These are phyloP conservation scores for Cisticola juncidis DNA, from an alignment of 2,113 vertebrate species.

Conservation along the genomic window DNA sequence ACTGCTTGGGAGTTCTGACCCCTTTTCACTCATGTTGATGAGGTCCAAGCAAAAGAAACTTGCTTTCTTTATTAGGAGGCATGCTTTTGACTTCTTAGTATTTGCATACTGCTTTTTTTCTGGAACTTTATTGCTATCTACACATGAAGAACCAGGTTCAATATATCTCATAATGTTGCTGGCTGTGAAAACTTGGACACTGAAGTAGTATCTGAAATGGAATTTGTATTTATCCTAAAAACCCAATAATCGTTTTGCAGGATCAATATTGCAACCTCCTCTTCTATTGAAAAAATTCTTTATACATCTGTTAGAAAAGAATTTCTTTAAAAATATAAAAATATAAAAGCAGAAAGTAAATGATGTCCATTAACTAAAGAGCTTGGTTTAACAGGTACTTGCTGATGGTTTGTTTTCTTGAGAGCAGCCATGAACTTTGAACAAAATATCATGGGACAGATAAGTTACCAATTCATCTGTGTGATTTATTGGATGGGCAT, in stretches of 20 bases:
- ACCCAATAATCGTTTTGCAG: accelerated
- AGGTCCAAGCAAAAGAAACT: not conserved
- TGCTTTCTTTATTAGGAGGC: not conserved
- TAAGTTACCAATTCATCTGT: not conserved
- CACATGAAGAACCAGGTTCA: not conserved
- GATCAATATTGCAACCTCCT: not conserved
- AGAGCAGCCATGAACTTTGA: not conserved
- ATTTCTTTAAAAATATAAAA: not conserved
- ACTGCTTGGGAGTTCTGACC: not conserved
- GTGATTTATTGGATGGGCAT: not conserved
- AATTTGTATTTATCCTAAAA: not conserved
- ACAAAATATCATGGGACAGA: not conserved
- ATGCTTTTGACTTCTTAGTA: not conserved
- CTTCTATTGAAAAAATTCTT: not conserved
- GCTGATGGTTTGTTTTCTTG: not conserved
- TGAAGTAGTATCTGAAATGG: not conserved
- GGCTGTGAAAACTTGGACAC: not conserved
- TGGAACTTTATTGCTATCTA: not conserved
- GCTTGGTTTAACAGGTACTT: not conserved
- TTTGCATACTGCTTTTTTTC: not conserved
- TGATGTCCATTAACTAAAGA: not conserved
- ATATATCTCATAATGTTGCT: not conserved
- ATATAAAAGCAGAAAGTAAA: not conserved
- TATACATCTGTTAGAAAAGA: accelerated
- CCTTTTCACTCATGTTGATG: not conserved